Evolutionary conservation across 2,797 vertebrate genomes (phyloP).

Genomic region (Neostethus bicornis): DNA sequence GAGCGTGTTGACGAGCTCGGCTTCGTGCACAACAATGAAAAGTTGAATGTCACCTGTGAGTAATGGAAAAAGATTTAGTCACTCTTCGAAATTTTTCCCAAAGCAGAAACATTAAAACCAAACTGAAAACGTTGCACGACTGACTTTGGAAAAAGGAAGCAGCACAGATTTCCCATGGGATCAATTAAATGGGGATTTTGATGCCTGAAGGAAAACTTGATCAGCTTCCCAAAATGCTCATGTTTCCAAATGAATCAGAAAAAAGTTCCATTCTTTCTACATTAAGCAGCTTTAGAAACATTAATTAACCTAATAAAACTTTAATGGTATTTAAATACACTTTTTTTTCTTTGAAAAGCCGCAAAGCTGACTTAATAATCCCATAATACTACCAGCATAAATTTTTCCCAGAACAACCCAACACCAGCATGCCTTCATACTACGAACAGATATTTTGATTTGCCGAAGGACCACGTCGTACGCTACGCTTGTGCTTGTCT

Average conservation of each 20-base stretch:
- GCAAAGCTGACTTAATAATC: slow-evolving; percentile 3
- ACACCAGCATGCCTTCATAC: slow-evolving; percentile 41
- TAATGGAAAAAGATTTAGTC: slow-evolving; percentile 54
- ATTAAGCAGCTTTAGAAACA: too few relatives aligned
- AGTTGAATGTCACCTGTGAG: slow-evolving; percentile 72
- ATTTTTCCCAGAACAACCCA: slow-evolving; percentile 32
- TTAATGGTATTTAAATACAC: neutral
- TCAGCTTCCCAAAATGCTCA: too few relatives aligned
- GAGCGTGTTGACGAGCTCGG: slow-evolving; percentile 47
- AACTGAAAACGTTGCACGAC: slow-evolving; percentile 10
- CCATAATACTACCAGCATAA: slow-evolving; percentile 35
- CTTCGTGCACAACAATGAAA: slow-evolving; percentile 50
- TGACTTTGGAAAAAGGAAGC: too few relatives aligned
- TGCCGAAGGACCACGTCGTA: slow-evolving; percentile 49
- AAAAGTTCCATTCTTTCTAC: neutral
- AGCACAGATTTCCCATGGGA: neutral
- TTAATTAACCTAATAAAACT: neutral
- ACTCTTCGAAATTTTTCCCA: slow-evolving; percentile 46
- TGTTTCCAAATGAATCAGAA: neutral
- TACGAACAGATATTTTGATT: slow-evolving; percentile 55
- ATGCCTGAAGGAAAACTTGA: neutral
- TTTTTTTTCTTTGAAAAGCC: neutral
- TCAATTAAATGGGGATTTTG: neutral
- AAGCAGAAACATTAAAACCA: slow-evolving; percentile 16
- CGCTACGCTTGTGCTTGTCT: slow-evolving; percentile 44